phyloP scores from a whole-genome alignment of 2,113 vertebrate genomes.

The Brachyhypopomus gauderio region DNA sequence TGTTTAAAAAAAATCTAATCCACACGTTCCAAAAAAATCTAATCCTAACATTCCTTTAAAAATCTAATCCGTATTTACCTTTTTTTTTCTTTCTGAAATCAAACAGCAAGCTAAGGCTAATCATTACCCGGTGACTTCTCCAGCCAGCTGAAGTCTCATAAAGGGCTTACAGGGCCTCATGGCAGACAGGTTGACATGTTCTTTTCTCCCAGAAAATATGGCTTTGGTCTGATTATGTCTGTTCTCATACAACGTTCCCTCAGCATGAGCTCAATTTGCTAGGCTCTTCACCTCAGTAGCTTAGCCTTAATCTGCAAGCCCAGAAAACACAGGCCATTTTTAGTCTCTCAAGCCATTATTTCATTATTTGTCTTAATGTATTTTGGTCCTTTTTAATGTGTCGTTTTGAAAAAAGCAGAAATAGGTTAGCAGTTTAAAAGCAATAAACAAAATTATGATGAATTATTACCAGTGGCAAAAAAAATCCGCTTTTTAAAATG shows the following conservation, averaged over 20 bases:
- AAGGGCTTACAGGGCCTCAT: slow-evolving; percentile 70
- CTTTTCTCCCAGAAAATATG: slow-evolving; percentile 73
- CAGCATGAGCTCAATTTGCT: slow-evolving; percentile 71
- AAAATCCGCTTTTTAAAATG: neutral
- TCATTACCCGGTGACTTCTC: slow-evolving; percentile 63
- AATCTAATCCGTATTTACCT: no score
- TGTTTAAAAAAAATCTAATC: slow-evolving; percentile 14
- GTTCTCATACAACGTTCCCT: slow-evolving; percentile 70
- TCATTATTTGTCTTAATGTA: slow-evolving; percentile 68
- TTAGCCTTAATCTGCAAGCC: slow-evolving; percentile 73
- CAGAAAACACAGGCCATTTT: slow-evolving; percentile 63
- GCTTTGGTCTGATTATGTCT: slow-evolving; percentile 77
- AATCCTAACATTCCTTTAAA: slow-evolving; percentile 30
- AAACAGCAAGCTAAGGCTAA: slow-evolving; percentile 43
- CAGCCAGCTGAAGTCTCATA: slow-evolving; percentile 63
- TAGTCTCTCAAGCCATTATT: slow-evolving; percentile 67
- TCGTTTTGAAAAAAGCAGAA: slow-evolving; percentile 59
- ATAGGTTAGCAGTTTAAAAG: slow-evolving; percentile 50
- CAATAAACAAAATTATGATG: slow-evolving; percentile 56
- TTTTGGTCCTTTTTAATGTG: slow-evolving; percentile 58
- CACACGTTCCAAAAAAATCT: no score
- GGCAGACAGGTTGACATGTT: slow-evolving; percentile 68
- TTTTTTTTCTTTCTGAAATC: slow-evolving; percentile 41
- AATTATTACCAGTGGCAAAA: slow-evolving; percentile 2
- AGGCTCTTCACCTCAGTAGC: slow-evolving; percentile 74